Percentiles rank a stretch among this genome's conserved stretches.
Evolutionary conservation across 2,797 vertebrate genomes (phyloP).

Genomic region (Anguilla marmorata): DNA sequence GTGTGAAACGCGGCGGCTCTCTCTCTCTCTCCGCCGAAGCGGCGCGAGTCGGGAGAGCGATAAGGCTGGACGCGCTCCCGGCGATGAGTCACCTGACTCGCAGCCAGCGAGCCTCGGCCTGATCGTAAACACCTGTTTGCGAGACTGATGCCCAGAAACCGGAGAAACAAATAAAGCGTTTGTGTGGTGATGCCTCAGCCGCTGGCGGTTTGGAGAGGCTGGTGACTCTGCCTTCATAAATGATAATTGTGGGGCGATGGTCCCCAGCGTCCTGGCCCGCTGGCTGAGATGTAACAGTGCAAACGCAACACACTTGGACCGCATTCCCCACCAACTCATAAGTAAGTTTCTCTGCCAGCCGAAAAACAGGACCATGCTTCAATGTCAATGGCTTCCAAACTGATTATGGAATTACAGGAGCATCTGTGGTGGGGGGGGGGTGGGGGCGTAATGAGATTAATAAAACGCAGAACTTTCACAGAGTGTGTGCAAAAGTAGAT

Average conservation of each 20-base stretch:
- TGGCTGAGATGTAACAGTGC: not conserved
- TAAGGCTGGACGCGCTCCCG: constrained; percentile 55
- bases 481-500: not conserved
- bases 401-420: not conserved
- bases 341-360: not conserved
- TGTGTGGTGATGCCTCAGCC: not conserved
- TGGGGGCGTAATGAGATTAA: not conserved
- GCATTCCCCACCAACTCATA: not conserved
- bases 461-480: not conserved
- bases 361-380: not conserved
- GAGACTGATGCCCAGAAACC: constrained; percentile 42
- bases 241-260: not conserved
- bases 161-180: constrained; percentile 18
- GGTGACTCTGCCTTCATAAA: not conserved
- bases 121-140: constrained; percentile 59
- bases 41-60: not conserved
- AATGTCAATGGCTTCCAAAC: not conserved
- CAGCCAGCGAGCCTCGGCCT: constrained; percentile 41
- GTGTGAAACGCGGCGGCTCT: not conserved
- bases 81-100: constrained; percentile 53
- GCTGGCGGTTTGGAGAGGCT: not conserved
- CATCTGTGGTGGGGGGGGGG: not conserved
- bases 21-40: not conserved
- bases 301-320: not conserved
- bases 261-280: not conserved